Conservation (phyloP, 2,113 vertebrate genomes). For the Stictonetta naevosa region DNA sequence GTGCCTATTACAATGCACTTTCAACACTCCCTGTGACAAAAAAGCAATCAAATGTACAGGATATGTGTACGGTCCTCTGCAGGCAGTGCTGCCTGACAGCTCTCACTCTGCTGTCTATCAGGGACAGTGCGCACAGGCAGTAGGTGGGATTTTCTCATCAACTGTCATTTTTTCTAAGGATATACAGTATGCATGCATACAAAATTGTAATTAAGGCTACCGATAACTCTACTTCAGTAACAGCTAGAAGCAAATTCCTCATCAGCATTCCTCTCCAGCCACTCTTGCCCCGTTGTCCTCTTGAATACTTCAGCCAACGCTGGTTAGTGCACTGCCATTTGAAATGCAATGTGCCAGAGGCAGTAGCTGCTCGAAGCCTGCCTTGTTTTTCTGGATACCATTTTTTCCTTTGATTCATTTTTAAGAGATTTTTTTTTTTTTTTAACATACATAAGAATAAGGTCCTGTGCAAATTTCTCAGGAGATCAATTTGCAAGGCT, state of each 20-base stretch:
- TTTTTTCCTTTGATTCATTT: slow-evolving; percentile 69
- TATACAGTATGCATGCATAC: neutral
- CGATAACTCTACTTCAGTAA: neutral
- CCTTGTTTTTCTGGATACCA: slow-evolving; percentile 40
- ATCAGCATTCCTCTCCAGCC: slow-evolving; percentile 11
- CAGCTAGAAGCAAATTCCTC: neutral
- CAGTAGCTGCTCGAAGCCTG: slow-evolving; percentile 2
- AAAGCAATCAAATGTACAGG: neutral
- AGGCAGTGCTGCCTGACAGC: neutral
- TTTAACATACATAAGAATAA: slow-evolving; percentile 57
- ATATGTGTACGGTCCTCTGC: neutral
- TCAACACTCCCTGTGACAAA: neutral
- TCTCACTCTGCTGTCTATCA: neutral
- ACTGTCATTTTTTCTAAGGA: neutral
- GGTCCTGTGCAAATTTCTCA: slow-evolving; percentile 59
- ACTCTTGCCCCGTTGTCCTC: neutral
- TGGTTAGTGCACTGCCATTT: neutral
- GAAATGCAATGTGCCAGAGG: slow-evolving; percentile 45
- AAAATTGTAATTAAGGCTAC: neutral
- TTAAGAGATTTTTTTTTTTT: neutral
- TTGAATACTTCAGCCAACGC: neutral
- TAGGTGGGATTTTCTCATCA: neutral
- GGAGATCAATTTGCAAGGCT: slow-evolving; percentile 74
- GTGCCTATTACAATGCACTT: neutral
- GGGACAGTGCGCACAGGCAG: neutral